Base-by-base conservation (phyloP, 1,140 invertebrate species). In the Papilio helenus region DNA sequence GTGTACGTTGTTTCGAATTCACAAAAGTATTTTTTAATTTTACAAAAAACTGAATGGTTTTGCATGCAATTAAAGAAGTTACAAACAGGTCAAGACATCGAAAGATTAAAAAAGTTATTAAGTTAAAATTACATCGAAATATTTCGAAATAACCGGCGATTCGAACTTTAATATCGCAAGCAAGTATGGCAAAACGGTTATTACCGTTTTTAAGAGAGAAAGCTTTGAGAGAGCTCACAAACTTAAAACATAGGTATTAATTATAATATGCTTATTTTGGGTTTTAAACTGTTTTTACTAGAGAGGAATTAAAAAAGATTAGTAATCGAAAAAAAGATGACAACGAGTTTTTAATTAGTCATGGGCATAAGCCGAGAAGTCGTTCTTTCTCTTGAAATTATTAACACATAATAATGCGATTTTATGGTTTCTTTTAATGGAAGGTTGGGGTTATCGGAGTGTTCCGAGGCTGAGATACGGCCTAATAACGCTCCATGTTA, bases 401-500 rank as follows among this genome's bases (percentile, higher is more conserved):
- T 93, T 92, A 92, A 92, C 91, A 94, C 91, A 94, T 94, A 93
- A 93, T 94, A 93, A 92, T 91, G 90, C 90, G 89, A 91, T 90
- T 94, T 93, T 94, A 94, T 92, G 88, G 85, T 89, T 90, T 89
- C 89, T 92, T 91, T 92, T 93, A 92, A 93, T 93, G 91, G 91
- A 94, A 92, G 85, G 85, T 80, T 86, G 85, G 85, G 87, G 89
- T 87, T 89, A 89, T 92, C 88, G 80, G 83, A 86, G 86, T 87
- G 81, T 85, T 84, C 86, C 84, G 84, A 87, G 87, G 86, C 82
- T 87, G 87, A 90, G 87, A 90, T 90, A 90, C 80, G 83, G 85
- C 87, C 84, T 85, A 88, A 92, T 94, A 93, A 93, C 87, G 86
- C 85, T 87, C 86, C 82, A 89, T 90, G 87, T 93, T 93, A 94